A percentile compares a stretch with the other conserved stretches of the same genome.
Conservation (phyloP, 64 coral and sea anemone species). For the Anthopleura sola region DNA sequence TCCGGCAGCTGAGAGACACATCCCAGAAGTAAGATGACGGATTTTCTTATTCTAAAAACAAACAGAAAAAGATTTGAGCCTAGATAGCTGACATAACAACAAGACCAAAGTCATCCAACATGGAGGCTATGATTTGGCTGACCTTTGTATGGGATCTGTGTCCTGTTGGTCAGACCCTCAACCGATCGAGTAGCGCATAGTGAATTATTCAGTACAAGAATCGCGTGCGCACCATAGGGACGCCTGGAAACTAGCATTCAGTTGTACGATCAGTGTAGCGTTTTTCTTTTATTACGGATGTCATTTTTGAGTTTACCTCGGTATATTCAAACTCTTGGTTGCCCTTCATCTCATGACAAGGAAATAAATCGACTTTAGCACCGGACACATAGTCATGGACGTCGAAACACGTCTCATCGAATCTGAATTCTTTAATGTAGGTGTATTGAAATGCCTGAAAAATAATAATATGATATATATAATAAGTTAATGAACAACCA, state of each 20-base stretch:
- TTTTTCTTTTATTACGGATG: no score
- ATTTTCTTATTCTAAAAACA: conserved; percentile 13
- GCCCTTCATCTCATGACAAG: conserved; percentile 87
- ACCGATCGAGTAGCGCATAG: no score
- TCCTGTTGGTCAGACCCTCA: no score
- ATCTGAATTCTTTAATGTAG: conserved; percentile 66
- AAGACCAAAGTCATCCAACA: no score
- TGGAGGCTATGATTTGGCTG: no score
- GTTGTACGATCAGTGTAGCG: no score
- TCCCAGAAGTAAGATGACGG: neutral
- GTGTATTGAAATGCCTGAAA: conserved; percentile 83
- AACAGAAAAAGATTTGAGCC: neutral
- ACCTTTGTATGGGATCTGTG: no score
- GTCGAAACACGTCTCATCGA: conserved; percentile 75
- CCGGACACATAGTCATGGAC: conserved; percentile 68
- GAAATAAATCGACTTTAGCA: conserved; percentile 78
- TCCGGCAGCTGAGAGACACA: conserved; percentile 13
- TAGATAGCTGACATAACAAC: no score
- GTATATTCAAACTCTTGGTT: conserved; percentile 91
- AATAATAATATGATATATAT: neutral
- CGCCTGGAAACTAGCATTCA: no score
- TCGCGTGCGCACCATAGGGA: no score
- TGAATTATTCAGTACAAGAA: no score
- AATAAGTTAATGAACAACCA: neutral
- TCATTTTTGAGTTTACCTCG: conserved; percentile 26